Percentiles rank a stretch among this genome's conserved stretches.
phyloP scores from a whole-genome alignment of 2,888 invertebrate species.

The Timema cristinae region DNA sequence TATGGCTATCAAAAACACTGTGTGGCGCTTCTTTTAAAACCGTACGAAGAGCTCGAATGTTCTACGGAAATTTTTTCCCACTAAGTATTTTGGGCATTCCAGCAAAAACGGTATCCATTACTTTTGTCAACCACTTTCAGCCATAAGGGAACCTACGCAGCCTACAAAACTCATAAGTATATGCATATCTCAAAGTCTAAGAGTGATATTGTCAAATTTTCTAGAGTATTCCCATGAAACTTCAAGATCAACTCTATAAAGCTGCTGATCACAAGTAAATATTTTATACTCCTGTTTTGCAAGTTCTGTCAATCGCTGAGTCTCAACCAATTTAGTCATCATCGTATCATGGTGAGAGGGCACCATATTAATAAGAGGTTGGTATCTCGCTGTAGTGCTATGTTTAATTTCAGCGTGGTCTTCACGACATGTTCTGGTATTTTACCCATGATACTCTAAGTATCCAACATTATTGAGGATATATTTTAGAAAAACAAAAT shows the following conservation, averaged over 20 bases:
- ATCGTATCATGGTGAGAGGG: neutral
- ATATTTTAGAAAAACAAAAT: neutral
- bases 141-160: neutral
- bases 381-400: neutral
- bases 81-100: neutral
- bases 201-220: neutral
- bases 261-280: constrained; percentile 5
- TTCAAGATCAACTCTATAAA: neutral
- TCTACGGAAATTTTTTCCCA: neutral
- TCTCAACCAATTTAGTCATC: neutral
- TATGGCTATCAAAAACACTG: neutral
- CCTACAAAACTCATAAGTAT: neutral
- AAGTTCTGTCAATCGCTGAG: neutral
- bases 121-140: neutral
- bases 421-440: neutral
- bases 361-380: neutral
- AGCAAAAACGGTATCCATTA: neutral
- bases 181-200: neutral
- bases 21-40: neutral
- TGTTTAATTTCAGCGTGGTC: neutral
- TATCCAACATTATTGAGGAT: neutral
- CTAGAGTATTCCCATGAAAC: neutral
- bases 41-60: neutral
- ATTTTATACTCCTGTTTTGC: neutral
- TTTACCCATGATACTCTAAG: neutral